A percentile compares a stretch with the other conserved stretches of the same genome.
Conservation (phyloP, 2,113 vertebrate genomes). For the Tapirus terrestris region DNA sequence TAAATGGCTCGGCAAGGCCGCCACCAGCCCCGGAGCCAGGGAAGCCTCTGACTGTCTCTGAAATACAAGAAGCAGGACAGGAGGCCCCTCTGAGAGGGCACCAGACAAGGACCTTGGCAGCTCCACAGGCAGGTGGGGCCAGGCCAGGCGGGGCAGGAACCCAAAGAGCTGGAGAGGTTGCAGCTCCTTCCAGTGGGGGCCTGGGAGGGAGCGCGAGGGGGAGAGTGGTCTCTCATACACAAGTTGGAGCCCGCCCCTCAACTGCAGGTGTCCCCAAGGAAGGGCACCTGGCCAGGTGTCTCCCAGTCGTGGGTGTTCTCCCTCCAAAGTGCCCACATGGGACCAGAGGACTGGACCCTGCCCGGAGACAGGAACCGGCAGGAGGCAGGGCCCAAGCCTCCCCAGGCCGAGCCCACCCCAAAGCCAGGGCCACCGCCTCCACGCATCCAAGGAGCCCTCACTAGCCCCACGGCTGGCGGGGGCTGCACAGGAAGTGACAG, state of each 20-base stretch:
- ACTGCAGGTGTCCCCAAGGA: neutral
- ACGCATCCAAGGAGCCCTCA: neutral
- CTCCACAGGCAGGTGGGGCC: fast-evolving
- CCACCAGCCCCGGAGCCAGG: neutral
- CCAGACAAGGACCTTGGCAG: neutral
- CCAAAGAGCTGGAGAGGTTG: neutral
- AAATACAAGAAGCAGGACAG: conserved; percentile 50
- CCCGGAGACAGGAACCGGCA: neutral
- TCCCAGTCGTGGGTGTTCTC: fast-evolving
- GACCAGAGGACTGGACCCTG: neutral
- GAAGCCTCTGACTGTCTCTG: conserved; percentile 19
- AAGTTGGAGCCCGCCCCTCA: neutral
- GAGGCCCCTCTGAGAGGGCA: neutral
- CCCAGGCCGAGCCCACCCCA: neutral
- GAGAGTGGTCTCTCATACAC: neutral
- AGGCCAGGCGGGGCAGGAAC: neutral
- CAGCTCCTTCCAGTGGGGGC: neutral
- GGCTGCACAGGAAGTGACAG: neutral
- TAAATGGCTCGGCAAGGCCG: neutral
- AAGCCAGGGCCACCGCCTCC: neutral
- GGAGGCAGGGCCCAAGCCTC: neutral
- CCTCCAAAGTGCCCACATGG: neutral
- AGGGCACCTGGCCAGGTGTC: neutral
- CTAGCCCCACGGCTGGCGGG: neutral
- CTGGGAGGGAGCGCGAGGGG: fast-evolving